phyloP scores from a whole-genome alignment of 2,888 invertebrate genomes.

The Zaprionus lineosus region DNA sequence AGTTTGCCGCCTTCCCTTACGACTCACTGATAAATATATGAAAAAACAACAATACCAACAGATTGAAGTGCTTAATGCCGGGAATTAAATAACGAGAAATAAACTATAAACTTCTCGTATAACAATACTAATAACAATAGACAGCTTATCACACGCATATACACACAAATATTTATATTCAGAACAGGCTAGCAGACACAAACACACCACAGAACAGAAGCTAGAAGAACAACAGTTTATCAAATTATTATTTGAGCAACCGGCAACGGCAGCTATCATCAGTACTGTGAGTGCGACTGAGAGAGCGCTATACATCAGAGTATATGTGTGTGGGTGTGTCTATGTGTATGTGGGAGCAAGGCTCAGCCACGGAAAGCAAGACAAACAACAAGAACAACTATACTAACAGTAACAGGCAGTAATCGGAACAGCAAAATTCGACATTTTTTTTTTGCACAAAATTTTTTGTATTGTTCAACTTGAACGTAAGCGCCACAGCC shows the following conservation, averaged over 20 bases:
- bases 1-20: constrained; percentile 39
- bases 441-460: constrained; percentile 30
- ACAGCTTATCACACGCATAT: constrained; percentile 62
- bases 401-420: constrained; percentile 12
- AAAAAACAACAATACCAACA: constrained; percentile 16
- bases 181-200: constrained; percentile 4
- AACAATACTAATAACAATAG: constrained; percentile 64
- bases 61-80: constrained; percentile 39
- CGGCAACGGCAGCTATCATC: constrained; percentile 38
- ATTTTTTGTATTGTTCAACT: constrained; percentile 59
- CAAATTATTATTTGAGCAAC: constrained; percentile 46
- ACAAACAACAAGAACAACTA: constrained; percentile 32
- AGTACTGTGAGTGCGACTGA: constrained; percentile 28
- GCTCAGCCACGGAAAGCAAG: constrained; percentile 43
- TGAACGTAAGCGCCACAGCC: constrained; percentile 30
- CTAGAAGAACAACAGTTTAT: constrained; percentile 68
- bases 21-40: constrained; percentile 52
- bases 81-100: constrained; percentile 67
- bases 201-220: constrained; percentile 21
- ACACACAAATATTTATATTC: constrained; percentile 20
- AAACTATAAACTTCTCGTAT: constrained; percentile 49
- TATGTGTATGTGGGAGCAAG: constrained; percentile 43
- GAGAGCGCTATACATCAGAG: constrained; percentile 22
- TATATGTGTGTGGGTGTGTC: constrained; percentile 52
- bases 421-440: constrained; percentile 19